Evolutionary conservation across 2,113 vertebrate genomes (phyloP).

Genomic region (Hyla sarda): DNA sequence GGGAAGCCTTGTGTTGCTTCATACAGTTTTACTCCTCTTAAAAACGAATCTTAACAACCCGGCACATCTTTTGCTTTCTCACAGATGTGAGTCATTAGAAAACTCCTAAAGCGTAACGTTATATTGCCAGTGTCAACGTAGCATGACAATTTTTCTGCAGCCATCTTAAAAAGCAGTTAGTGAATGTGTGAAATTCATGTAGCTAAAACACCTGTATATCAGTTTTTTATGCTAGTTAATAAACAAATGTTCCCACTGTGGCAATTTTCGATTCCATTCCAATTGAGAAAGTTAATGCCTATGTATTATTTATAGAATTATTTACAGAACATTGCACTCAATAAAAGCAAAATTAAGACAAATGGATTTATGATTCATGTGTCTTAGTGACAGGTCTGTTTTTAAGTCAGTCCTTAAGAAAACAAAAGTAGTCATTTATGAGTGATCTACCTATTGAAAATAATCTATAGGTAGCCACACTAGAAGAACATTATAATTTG

Average conservation of each 20-base stretch:
- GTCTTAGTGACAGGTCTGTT: background rate
- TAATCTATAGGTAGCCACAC: background rate
- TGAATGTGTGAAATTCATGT: conserved; percentile 38
- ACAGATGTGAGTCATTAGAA: conserved; percentile 76
- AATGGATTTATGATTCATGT: conserved; percentile 12
- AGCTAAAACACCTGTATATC: conserved; percentile 37
- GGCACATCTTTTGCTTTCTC: conserved; percentile 62
- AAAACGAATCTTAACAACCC: conserved; percentile 41
- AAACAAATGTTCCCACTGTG: conserved; percentile 31
- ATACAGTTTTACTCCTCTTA: conserved; percentile 63
- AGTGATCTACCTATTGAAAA: background rate
- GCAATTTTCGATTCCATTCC: conserved; percentile 13
- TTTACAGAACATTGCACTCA: conserved; percentile 34
- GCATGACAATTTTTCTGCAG: conserved; percentile 73
- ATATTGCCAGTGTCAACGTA: conserved; percentile 72
- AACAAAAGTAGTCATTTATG: background rate
- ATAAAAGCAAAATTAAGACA: conserved; percentile 23
- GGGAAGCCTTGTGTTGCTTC: conserved; percentile 68
- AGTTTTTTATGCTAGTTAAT: conserved; percentile 36
- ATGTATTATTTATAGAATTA: conserved; percentile 37
- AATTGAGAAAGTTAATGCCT: conserved; percentile 30
- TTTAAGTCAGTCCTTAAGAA: background rate
- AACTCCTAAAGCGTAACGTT: conserved; percentile 74
- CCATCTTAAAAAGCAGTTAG: conserved; percentile 75
- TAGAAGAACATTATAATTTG: background rate